A percentile compares a stretch with the other conserved stretches of the same genome.
phyloP scores from a whole-genome alignment of 2,797 vertebrate species.

The Monodelphis domestica region DNA sequence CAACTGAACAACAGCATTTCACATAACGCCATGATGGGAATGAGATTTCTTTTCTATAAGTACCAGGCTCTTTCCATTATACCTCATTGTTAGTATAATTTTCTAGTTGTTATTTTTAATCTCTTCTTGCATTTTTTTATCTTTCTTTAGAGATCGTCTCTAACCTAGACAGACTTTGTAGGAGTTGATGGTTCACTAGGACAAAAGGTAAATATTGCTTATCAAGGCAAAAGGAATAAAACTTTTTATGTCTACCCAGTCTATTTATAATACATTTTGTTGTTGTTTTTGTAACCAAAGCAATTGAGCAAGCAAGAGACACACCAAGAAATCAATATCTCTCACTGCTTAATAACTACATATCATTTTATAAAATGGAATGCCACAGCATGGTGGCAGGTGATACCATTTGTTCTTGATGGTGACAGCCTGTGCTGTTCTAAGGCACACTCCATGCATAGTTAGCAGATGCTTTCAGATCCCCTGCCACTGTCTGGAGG shows the following conservation, averaged over 20 bases:
- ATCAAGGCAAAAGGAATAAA: slow-evolving; percentile 25
- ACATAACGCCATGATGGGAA: not conserved
- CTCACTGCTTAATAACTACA: slow-evolving; percentile 74
- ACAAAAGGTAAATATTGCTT: slow-evolving; percentile 39
- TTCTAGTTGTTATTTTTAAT: not conserved
- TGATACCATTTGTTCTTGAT: slow-evolving; percentile 66
- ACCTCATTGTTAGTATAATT: not conserved
- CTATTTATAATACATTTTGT: slow-evolving; percentile 70
- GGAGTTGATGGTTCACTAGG: slow-evolving; percentile 41
- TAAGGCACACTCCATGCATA: not conserved
- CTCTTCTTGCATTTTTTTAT: not conserved
- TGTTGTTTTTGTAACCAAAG: slow-evolving; percentile 55
- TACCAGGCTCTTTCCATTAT: not conserved
- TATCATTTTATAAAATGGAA: slow-evolving; percentile 70
- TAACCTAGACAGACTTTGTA: not conserved
- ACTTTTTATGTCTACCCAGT: slow-evolving; percentile 40
- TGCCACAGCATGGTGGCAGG: slow-evolving; percentile 55
- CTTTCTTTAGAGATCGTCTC: not conserved
- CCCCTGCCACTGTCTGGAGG: not conserved
- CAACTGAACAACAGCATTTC: no score
- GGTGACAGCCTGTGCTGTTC: slow-evolving; percentile 47
- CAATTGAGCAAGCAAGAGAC: slow-evolving; percentile 66
- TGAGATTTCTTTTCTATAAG: not conserved
- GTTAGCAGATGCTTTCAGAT: slow-evolving; percentile 20
- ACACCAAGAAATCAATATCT: slow-evolving; percentile 77